A percentile compares a stretch with the other conserved stretches of the same genome.
Evolutionary conservation across 2,797 vertebrate species (phyloP).

Genomic region (Adelosebastes latens): DNA sequence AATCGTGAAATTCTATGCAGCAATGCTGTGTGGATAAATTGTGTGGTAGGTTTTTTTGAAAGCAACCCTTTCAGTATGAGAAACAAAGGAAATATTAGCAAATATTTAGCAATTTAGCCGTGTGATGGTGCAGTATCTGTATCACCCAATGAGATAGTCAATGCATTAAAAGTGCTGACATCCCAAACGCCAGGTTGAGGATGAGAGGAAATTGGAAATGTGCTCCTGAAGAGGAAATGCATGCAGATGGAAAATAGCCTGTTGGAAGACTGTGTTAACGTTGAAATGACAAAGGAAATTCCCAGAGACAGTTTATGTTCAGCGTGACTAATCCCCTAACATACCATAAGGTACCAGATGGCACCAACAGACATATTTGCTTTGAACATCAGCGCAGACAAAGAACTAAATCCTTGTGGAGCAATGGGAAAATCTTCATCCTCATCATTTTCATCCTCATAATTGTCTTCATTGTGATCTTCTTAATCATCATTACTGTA

Average conservation of each 20-base stretch:
- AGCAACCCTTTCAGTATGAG: background rate
- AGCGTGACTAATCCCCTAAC: constrained; percentile 55
- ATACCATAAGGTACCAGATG: constrained; percentile 61
- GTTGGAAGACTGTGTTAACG: constrained; percentile 32
- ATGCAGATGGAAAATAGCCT: constrained; percentile 51
- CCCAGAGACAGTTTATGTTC: constrained; percentile 50
- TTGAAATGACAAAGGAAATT: constrained; percentile 55
- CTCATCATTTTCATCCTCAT: constrained; percentile 19
- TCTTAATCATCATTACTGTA: constrained; percentile 46
- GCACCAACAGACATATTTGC: constrained; percentile 49
- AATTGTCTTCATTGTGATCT: constrained; percentile 25
- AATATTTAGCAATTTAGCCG: constrained; percentile 4
- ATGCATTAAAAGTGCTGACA: constrained; percentile 50
- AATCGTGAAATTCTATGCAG: constrained; percentile 22
- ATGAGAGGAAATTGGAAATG: constrained; percentile 57
- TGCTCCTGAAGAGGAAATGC: constrained; percentile 48
- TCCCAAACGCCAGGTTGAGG: constrained; percentile 21
- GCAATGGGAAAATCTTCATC: constrained; percentile 14
- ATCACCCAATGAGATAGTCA: constrained; percentile 29
- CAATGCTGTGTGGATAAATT: constrained; percentile 1
- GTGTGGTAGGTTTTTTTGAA: background rate
- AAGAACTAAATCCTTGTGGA: constrained; percentile 28
- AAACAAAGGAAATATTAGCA: constrained; percentile 42
- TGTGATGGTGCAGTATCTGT: constrained; percentile 11
- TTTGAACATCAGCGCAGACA: constrained; percentile 41